Evolutionary conservation across 2,888 invertebrate species (phyloP), one percentile per base, ranked within the genome.

Genomic region (Pristionchus maxplancki): DNA sequence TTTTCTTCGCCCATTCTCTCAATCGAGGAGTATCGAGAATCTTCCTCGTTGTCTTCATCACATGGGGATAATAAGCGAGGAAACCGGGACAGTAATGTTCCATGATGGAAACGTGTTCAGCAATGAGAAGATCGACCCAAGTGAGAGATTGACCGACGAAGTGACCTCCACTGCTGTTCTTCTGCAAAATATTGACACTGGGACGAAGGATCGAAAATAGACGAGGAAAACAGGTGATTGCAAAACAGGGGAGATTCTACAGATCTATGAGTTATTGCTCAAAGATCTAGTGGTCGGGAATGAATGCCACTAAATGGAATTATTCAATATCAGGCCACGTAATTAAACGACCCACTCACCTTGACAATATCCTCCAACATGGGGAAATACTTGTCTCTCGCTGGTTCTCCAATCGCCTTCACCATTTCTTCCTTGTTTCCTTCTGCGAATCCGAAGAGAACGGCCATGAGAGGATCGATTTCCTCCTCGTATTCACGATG

Each of bases 61-160:
- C 71, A 40, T 40, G n/a, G 34, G 71, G 71, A 74, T 40, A 74
- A 24, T 40, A 28, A 40, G 34, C 24, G 24, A 74, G 71, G 40
- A 74, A 74, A 2, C 40, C 40, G 11, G 71, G 71, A 24, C 11
- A 24, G 9, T 37, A 24, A 74, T 74, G 71, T 20, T 40, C 37
- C 24, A 40, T 37, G 40, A 74, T 24, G 20, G 34, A 40, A 9
- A 74, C 71, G 9, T 74, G 71, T 6, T 74, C 71, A 9, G 71
- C 71, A 8, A 74, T 74, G 71, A 74, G 71, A 24, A 74, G 71
- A 74, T 74, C 71, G 1, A 74, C 71, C 71, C 71, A 74, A 24
- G 71, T 74, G 40, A 74, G 71, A 24, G 37, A 40, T 11, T 4
- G 4, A 3, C 71, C 71, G 40, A 74, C 24, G 40, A 74, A 74